These are phyloP conservation scores for Neomorphus geoffroyi DNA, from an alignment of 2,797 vertebrate species.

Conservation along the genomic window DNA sequence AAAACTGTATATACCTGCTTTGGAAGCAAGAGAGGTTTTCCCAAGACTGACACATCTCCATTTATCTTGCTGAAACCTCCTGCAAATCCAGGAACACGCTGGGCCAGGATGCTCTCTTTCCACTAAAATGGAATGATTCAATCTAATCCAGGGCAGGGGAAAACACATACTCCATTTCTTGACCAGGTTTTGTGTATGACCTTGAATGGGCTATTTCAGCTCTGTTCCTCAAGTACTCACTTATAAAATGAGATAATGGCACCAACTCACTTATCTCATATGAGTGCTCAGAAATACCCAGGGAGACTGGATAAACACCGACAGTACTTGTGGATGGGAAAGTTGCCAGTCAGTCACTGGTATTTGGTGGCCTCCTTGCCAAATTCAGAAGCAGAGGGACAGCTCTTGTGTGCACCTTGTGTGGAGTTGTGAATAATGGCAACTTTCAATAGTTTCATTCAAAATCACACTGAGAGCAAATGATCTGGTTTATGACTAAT, in stretches of 20 bases:
- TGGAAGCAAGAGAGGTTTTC: not conserved
- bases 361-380: not conserved
- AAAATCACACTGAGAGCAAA: not conserved
- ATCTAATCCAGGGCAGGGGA: not conserved
- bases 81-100: not conserved
- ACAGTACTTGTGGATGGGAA: not conserved
- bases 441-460: not conserved
- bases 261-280: accelerated
- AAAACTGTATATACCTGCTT: not conserved
- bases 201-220: not conserved
- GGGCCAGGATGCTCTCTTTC: not conserved
- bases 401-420: not conserved
- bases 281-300: not conserved
- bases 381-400: not conserved
- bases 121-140: not conserved
- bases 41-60: not conserved
- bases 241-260: not conserved
- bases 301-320: not conserved
- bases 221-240: not conserved
- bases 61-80: not conserved
- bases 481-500: not conserved
- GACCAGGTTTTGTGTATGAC: not conserved
- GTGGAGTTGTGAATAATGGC: not conserved
- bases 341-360: not conserved
- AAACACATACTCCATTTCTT: not conserved